Evolutionary conservation across 2,113 vertebrate genomes (phyloP).

Genomic region (Cephalopholis sonnerati): DNA sequence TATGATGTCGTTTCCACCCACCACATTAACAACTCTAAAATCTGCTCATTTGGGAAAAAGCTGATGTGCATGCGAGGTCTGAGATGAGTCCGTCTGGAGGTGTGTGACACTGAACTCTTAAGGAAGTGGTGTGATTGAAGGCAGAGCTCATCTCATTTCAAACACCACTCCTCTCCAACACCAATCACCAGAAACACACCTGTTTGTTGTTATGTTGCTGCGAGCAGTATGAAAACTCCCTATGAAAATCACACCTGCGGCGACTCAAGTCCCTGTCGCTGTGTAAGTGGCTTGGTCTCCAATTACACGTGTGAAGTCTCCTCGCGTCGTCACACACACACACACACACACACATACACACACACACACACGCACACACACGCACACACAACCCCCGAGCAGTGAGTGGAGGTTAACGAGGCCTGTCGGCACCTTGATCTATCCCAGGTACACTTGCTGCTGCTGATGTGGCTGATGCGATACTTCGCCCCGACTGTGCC

Average conservation of each 20-base stretch:
- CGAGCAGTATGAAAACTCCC: constrained; percentile 32
- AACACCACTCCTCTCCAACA: constrained; percentile 17
- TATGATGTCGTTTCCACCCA: too few relatives aligned
- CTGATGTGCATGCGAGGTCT: background rate
- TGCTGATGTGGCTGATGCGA: constrained; percentile 45
- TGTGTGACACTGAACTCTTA: background rate
- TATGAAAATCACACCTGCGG: constrained; percentile 53
- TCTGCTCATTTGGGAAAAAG: background rate
- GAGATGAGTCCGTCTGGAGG: background rate
- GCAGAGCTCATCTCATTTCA: constrained; percentile 36
- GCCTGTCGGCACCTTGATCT: constrained; percentile 61
- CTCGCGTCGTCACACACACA: constrained; percentile 11
- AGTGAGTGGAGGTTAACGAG: constrained; percentile 64
- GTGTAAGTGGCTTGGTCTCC: constrained; percentile 70
- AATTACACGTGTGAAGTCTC: constrained; percentile 81
- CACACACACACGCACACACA: constrained; percentile 24
- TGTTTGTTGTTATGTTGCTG: constrained; percentile 53
- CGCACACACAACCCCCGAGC: constrained; percentile 6
- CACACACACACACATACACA: constrained; percentile 21
- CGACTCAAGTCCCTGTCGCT: constrained; percentile 39
- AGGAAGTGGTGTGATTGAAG: background rate
- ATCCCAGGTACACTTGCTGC: constrained; percentile 59
- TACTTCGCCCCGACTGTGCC: constrained; percentile 48
- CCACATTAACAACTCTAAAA: background rate
- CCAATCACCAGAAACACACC: constrained; percentile 43